Evolutionary conservation across 2,797 vertebrate genomes (phyloP).

Genomic region (Cyclopterus lumpus): DNA sequence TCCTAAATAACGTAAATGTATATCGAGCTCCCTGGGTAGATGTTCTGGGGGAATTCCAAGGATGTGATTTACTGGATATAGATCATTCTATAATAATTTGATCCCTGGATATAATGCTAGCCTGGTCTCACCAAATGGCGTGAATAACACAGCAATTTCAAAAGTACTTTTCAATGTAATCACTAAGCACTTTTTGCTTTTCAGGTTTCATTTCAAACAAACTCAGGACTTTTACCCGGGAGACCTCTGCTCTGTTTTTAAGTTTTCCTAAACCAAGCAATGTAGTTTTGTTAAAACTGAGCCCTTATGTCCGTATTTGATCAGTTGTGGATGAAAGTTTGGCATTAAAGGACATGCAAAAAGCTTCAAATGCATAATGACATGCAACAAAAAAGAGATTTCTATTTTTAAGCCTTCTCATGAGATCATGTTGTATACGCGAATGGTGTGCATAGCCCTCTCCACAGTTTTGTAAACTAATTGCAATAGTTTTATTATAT

Average conservation of each 20-base stretch:
- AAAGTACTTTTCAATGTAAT: not conserved
- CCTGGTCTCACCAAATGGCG: not conserved
- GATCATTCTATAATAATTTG: not conserved
- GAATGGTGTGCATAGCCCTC: not conserved
- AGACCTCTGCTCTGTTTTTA: too few relatives aligned
- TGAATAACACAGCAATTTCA: too few relatives aligned
- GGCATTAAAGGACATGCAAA: too few relatives aligned
- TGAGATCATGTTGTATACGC: not conserved
- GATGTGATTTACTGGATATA: not conserved
- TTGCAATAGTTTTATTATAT: not conserved
- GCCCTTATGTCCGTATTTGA: too few relatives aligned
- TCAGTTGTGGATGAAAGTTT: too few relatives aligned
- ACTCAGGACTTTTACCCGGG: too few relatives aligned
- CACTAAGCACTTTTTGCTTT: too few relatives aligned
- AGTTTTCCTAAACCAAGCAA: too few relatives aligned
- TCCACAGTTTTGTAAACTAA: not conserved
- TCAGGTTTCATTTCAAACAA: too few relatives aligned
- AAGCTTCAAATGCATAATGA: too few relatives aligned
- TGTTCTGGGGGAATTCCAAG: not conserved
- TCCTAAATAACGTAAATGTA: not conserved
- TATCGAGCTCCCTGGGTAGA: not conserved
- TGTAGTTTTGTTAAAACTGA: too few relatives aligned
- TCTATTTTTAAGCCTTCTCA: not conserved
- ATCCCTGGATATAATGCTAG: too few relatives aligned
- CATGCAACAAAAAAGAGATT: not conserved